Conservation (phyloP, 2,888 invertebrate genomes). For the Bedellia somnulentella region DNA sequence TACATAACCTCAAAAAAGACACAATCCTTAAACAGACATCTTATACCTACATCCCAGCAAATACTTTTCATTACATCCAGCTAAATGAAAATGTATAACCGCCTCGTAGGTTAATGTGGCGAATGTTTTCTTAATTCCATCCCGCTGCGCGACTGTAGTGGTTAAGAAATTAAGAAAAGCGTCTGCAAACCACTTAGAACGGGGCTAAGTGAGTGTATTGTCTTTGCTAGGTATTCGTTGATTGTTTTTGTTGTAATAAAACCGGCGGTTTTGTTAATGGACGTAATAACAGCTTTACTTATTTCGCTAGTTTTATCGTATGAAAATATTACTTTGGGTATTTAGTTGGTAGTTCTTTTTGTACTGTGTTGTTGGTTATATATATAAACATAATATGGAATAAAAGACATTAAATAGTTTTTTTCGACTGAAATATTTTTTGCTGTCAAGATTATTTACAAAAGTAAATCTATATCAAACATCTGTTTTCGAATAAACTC, state of each 20-base stretch:
- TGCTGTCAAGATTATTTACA: too few species aligned
- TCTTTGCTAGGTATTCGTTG: constrained; percentile 21
- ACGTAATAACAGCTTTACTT: constrained; percentile 23
- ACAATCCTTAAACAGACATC: too few species aligned
- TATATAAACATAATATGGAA: too few species aligned
- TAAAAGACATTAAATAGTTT: too few species aligned
- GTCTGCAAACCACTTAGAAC: constrained; percentile 45
- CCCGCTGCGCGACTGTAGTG: constrained; percentile 44
- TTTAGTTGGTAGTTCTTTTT: not conserved
- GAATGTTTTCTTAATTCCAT: constrained; percentile 59
- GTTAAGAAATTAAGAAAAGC: constrained; percentile 58
- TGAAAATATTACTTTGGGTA: constrained; percentile 10
- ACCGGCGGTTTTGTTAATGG: constrained; percentile 45
- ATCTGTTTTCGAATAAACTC: too few species aligned
- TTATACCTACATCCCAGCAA: too few species aligned
- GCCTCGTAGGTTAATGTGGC: constrained; percentile 39
- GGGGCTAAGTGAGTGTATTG: constrained; percentile 36
- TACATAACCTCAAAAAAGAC: too few species aligned
- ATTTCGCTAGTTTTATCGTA: constrained; percentile 17
- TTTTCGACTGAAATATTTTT: too few species aligned
- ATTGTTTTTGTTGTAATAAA: constrained; percentile 49
- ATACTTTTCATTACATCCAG: too few species aligned
- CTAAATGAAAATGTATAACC: too few species aligned
- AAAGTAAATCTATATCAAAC: too few species aligned
- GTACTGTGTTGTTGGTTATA: too few species aligned